Base-by-base conservation (phyloP, 2,888 invertebrate species). In the Plemyria rubiginata region DNA sequence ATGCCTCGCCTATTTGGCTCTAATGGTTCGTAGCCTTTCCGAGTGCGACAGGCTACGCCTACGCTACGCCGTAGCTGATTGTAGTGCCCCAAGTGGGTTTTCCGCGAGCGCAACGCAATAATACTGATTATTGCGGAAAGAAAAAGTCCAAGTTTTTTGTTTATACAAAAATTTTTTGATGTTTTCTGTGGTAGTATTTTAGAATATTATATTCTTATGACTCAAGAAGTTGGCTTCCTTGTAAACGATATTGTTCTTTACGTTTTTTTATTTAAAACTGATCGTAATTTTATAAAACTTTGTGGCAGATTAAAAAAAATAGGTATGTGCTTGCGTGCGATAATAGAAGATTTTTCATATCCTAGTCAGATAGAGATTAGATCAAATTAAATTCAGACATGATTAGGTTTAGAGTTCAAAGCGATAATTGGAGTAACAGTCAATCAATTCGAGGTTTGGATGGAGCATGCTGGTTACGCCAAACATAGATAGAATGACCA, bases 21-120 rank as follows among this genome's bases (percentile, higher is more conserved):
- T 83, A 84, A 83, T 82, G 81, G 80, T 75, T 74, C 77, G 80
- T 79, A 81, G 75, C 82, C 75, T 72, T 76, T 79, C 78, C 73
- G 68, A 79, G 78, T 75, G 73, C 76, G 75, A 74, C 69, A 65
- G 52, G 70, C 73, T 75, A 80, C 75, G 72, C 72, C 66, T 68
- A 71, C 22, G 22, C 74, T 74, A 73, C 74, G 70, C 68, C 69
- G 69, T 72, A 66, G 66, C 59, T n/a, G 49, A 56, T 68, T 72
- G 72, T 76, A 76, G 77, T 59, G 59, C 60, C 60, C 70, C 70
- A 73, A 69, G 75, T 71, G 70, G 62, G 70, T 71, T 77, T 71
- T 66, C 68, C 66, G 64, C 68, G 70, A 71, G 70, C 50, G 13
- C 68, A 57, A 62, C 57, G 32, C 15, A 45, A 50, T 57, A 36